phyloP scores from a whole-genome alignment of 2,888 invertebrate genomes.

The Metacarcinus magister region DNA sequence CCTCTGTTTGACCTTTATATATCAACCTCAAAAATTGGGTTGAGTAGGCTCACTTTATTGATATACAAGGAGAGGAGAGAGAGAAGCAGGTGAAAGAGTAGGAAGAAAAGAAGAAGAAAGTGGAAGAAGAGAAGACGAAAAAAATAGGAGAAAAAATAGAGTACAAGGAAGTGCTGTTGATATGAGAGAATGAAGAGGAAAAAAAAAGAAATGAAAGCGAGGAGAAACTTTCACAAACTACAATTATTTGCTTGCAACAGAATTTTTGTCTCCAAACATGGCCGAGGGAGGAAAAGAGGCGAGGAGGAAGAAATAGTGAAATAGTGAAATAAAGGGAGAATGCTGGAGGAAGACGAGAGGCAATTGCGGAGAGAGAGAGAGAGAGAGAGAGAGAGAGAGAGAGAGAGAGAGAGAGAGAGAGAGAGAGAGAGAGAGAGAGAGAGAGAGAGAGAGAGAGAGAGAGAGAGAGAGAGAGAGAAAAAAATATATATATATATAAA shows the following conservation, averaged over 20 bases:
- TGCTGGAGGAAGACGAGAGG: not conserved
- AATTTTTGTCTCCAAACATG: not conserved
- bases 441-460: not conserved
- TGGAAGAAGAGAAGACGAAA: not conserved
- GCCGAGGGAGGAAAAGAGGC: not conserved
- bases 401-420: not conserved
- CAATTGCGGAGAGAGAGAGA: not conserved
- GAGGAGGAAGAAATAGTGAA: not conserved
- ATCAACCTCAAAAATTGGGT: not conserved
- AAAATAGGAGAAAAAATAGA: not conserved
- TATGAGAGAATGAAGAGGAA: conserved; percentile 5
- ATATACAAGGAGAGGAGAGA: not conserved
- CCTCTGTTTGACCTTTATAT: conserved; percentile 9
- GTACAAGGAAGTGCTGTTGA: not conserved
- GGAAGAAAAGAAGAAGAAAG: not conserved
- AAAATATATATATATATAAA: too few species aligned
- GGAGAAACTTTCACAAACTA: not conserved
- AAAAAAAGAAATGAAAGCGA: not conserved
- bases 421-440: not conserved
- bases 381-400: not conserved
- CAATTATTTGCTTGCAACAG: not conserved
- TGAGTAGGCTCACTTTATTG: not conserved
- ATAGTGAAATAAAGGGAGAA: not conserved
- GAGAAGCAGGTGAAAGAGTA: not conserved
- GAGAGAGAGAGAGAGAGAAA: too few species aligned